These are phyloP conservation scores for Leptopilina myrica DNA, from an alignment of 2,888 invertebrate genomes.

Conservation along the genomic window DNA sequence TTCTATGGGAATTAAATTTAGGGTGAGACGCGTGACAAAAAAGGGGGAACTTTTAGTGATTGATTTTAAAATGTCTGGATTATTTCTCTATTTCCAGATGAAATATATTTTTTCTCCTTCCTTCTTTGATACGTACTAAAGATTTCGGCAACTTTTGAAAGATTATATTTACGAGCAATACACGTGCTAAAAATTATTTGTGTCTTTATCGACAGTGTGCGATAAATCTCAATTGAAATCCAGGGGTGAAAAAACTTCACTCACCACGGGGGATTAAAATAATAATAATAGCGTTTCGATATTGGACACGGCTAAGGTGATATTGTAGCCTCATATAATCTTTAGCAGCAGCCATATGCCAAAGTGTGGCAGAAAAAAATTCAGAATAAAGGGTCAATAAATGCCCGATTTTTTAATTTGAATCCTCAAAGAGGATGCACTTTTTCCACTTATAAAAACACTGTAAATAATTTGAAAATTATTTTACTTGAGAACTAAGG, in stretches of 20 bases:
- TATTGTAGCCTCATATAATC: slow-evolving; percentile 67
- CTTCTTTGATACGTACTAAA: no score
- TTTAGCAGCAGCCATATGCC: slow-evolving; percentile 70
- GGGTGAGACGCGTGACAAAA: no score
- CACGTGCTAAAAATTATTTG: slow-evolving; percentile 3
- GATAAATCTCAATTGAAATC: slow-evolving; percentile 23
- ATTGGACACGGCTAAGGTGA: slow-evolving; percentile 71
- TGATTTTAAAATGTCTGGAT: no score
- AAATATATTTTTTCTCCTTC: no score
- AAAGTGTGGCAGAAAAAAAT: slow-evolving; percentile 60
- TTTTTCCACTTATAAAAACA: no score
- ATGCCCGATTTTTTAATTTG: not conserved
- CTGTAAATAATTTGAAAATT: no score
- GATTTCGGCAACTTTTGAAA: not conserved
- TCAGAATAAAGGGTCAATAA: slow-evolving; percentile 56
- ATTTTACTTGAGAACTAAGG: no score
- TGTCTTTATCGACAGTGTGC: not conserved
- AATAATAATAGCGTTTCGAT: slow-evolving; percentile 72
- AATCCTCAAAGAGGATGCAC: no score
- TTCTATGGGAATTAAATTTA: no score
- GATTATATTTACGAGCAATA: slow-evolving; percentile 1
- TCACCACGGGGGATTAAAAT: slow-evolving; percentile 67
- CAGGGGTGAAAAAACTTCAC: slow-evolving; percentile 11
- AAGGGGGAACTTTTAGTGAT: no score
- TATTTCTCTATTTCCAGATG: no score